Percentiles rank a stretch among this genome's conserved stretches.
Conservation (phyloP, 64 coral and sea anemone genomes). For the Exaiptasia diaphana region DNA sequence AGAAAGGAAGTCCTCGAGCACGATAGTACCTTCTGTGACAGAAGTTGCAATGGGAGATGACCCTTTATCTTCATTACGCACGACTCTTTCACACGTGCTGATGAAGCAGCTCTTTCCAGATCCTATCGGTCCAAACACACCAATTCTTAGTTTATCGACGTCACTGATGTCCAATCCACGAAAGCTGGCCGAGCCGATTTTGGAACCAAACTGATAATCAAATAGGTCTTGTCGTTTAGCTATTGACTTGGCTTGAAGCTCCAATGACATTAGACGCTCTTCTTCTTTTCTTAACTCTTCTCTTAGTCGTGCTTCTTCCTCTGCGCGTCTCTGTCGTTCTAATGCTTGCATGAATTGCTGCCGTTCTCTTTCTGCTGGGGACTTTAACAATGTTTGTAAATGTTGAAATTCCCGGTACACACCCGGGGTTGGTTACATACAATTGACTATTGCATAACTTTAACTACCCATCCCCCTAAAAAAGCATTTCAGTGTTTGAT, state of each 20-base stretch:
- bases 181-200: conserved; percentile 59
- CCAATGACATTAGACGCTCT: neutral
- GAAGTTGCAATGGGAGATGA: neutral
- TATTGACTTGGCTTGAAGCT: conserved; percentile 32
- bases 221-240: conserved; percentile 27
- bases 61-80: neutral
- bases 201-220: conserved; percentile 69
- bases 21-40: neutral
- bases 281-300: neutral
- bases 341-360: neutral
- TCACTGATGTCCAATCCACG: conserved; percentile 30
- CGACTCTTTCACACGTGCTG: conserved; percentile 60
- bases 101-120: conserved; percentile 86
- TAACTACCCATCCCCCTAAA: no score
- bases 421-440: no score
- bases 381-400: no score
- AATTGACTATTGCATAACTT: no score
- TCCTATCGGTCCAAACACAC: conserved; percentile 69
- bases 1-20: conserved; percentile 54
- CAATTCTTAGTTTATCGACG: conserved; percentile 55
- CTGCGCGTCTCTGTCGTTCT: conserved; percentile 8
- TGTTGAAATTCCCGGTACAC: no score
- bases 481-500: no score
- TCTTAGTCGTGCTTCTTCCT: neutral
- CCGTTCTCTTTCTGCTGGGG: neutral